These are phyloP conservation scores for Nomada lathburiana DNA, from an alignment of 2,888 invertebrate genomes.

Conservation along the genomic window DNA sequence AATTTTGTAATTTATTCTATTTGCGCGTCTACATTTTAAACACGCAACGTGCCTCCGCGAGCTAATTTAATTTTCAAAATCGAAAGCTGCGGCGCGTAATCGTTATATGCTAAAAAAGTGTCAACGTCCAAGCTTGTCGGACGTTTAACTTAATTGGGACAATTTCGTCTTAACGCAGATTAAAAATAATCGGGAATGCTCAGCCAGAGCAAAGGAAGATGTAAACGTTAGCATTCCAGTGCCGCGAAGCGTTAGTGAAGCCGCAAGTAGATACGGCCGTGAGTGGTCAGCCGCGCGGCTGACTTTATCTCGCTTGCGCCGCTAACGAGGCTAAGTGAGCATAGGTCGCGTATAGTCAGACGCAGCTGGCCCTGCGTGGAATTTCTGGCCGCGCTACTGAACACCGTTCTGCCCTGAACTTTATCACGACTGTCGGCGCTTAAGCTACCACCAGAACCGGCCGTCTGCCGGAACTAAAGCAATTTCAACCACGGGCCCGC, in stretches of 20 bases:
- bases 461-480: slow-evolving; percentile 41
- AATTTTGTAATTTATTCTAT: too few relatives aligned
- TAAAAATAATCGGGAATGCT: too few relatives aligned
- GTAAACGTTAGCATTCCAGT: not conserved
- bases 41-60: too few relatives aligned
- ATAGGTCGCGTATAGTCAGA: slow-evolving; percentile 42
- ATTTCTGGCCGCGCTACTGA: slow-evolving; percentile 33
- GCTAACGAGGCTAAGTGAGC: slow-evolving; percentile 63
- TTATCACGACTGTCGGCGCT: slow-evolving; percentile 26
- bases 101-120: too few relatives aligned
- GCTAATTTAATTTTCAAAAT: too few relatives aligned
- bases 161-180: too few relatives aligned
- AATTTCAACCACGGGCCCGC: slow-evolving; percentile 31
- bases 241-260: slow-evolving; percentile 10
- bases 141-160: too few relatives aligned
- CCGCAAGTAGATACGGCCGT: slow-evolving; percentile 53
- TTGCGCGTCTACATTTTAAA: too few relatives aligned
- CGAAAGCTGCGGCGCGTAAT: too few relatives aligned
- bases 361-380: slow-evolving; percentile 28
- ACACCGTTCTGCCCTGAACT: slow-evolving; percentile 14
- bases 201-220: too few relatives aligned
- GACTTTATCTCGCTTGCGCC: slow-evolving; percentile 59
- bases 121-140: too few relatives aligned
- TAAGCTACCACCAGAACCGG: not conserved
- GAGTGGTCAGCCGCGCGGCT: slow-evolving; percentile 64